Evolutionary conservation across 2,113 vertebrate species (phyloP).

Genomic region (Chionis minor): DNA sequence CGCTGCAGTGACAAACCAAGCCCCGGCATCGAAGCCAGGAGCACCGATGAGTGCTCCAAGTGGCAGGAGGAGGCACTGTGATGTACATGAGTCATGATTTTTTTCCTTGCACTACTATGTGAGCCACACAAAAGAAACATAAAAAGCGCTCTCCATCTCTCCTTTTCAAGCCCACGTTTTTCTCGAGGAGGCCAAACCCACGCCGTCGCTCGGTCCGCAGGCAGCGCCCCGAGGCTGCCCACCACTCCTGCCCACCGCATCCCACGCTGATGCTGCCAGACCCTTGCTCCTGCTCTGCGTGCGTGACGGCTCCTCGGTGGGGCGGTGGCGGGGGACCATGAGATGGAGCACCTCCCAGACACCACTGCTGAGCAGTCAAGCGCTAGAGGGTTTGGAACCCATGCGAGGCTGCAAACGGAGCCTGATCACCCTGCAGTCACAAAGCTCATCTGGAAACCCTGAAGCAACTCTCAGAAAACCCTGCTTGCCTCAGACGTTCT

Average conservation of each 20-base stretch:
- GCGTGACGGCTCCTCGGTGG: fast-evolving
- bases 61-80: background rate
- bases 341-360: background rate
- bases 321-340: fast-evolving
- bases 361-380: background rate
- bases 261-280: fast-evolving
- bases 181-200: background rate
- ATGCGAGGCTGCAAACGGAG: background rate
- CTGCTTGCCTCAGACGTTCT: background rate
- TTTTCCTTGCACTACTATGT: background rate
- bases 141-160: background rate
- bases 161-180: background rate
- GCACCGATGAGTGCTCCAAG: background rate
- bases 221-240: background rate
- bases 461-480: background rate
- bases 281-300: fast-evolving
- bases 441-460: background rate
- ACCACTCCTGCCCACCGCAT: background rate
- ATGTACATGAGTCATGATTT: background rate
- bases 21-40: background rate
- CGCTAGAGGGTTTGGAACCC: background rate
- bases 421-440: background rate
- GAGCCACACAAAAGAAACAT: background rate
- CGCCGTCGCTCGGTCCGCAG: background rate
- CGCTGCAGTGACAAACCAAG: background rate